Conservation (phyloP, 2,888 invertebrate species). For the Sminthurinus aureus region DNA sequence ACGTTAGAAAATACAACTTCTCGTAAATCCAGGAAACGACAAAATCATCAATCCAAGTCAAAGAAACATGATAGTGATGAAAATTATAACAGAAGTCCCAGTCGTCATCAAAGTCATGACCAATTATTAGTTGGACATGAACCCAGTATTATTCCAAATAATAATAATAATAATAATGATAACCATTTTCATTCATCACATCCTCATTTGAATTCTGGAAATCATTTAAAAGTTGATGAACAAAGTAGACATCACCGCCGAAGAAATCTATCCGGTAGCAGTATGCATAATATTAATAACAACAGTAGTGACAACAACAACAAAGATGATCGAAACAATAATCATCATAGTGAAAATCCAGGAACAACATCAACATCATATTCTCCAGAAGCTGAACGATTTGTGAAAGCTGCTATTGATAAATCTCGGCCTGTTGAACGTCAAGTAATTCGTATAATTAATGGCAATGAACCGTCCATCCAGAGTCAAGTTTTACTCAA, state of each 20-base stretch:
- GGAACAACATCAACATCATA: conserved; percentile 21
- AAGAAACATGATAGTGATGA: not conserved
- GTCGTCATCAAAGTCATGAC: not conserved
- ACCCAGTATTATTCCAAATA: not conserved
- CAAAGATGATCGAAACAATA: not conserved
- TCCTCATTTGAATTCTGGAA: conserved; percentile 20
- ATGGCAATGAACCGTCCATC: conserved; percentile 90
- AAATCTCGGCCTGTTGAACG: conserved; percentile 77
- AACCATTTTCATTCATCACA: not conserved
- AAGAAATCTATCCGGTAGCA: not conserved
- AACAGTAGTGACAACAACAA: not conserved
- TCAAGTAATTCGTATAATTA: conserved; percentile 89
- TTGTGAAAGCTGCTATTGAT: conserved; percentile 41
- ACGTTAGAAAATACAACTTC: not conserved
- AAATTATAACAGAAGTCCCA: not conserved
- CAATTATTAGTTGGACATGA: not conserved
- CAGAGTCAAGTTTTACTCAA: conserved; percentile 91
- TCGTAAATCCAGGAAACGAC: conserved; percentile 4
- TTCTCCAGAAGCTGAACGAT: conserved; percentile 41
- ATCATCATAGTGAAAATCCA: not conserved
- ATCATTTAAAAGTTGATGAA: conserved; percentile 64
- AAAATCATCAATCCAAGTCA: conserved; percentile 12
- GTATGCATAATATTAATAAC: not conserved
- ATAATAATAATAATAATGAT: not conserved
- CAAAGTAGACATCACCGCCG: not conserved